Evolutionary conservation across 2,113 vertebrate genomes (phyloP), one percentile per base, ranked within the genome.

Genomic region (Esox niger): DNA sequence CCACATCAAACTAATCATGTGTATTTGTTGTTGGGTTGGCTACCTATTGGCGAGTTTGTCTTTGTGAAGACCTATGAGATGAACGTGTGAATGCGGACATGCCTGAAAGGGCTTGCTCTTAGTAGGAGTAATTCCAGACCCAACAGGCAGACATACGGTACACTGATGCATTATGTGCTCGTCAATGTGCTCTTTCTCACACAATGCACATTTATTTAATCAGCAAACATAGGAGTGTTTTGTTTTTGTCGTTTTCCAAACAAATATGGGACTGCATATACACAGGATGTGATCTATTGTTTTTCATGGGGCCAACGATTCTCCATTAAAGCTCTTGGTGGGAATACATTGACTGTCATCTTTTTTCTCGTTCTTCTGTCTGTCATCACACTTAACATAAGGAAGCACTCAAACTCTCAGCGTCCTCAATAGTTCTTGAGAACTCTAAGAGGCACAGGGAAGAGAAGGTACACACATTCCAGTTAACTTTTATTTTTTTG

Each of bases 231-330:
- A 58, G 1, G 25, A 64, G 56, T 57, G 59, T 68, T 73, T 66
- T 32, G 58, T 47, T 71, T 58, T 75, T 68, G 57, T 54, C 76
- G 25, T 66, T 47, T 68, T 68, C 1, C 15, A 60, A 57, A 68
- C 49, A 13, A 26, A n/a, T 70, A 31, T 68, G 32, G 32, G 67
- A 69, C 57, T 79, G 64, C 78, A 79, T 23, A 13, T 74, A 43
- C 61, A 30, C 17, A 54, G 35, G 38, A 17, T 64, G 70, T 72
- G 72, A 54, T 68, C 30, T 58, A 67, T 56, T 66, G 31, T 74
- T 73, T 84, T 78, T 77, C 58, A 74, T 26, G 85, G 89, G 89
- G 87, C 86, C 89, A 90, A 87, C 29, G 43, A 75, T 85, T 78
- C 66, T 83, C 76, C 75, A 86, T 83, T n/a, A 78, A 84, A 86